Evolutionary conservation across 2,888 invertebrate genomes (phyloP).

Genomic region (Nephrotoma guestfalica): DNA sequence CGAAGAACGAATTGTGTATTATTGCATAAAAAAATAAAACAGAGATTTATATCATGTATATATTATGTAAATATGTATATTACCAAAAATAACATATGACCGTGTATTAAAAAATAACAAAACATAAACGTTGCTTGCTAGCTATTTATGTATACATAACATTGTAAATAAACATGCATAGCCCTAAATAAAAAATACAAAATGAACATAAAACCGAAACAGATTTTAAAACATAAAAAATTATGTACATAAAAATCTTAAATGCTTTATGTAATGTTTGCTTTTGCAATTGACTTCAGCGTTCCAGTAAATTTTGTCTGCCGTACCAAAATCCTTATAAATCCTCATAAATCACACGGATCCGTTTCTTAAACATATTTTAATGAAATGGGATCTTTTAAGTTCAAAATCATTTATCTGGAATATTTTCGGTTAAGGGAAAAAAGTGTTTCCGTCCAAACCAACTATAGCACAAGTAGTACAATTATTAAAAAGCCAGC

Average conservation of each 20-base stretch:
- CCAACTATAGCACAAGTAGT: too few relatives aligned
- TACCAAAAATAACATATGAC: neutral
- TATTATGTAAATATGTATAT: neutral
- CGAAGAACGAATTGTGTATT: neutral
- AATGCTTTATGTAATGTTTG: neutral
- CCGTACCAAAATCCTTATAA: too few relatives aligned
- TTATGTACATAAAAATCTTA: neutral
- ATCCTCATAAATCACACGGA: too few relatives aligned
- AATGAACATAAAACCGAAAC: neutral
- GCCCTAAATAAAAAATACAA: neutral
- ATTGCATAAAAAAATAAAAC: neutral
- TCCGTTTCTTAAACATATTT: too few relatives aligned
- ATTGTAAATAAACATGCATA: neutral
- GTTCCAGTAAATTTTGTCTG: neutral
- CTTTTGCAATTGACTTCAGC: neutral
- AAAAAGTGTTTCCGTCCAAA: too few relatives aligned
- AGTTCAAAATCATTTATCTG: too few relatives aligned
- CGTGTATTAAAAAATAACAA: neutral
- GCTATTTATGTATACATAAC: neutral
- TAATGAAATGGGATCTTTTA: too few relatives aligned
- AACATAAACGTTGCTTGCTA: neutral
- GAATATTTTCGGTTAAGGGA: too few relatives aligned
- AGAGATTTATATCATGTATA: neutral
- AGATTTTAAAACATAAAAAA: neutral
- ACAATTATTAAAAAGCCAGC: too few relatives aligned